phyloP scores from a whole-genome alignment of 2,888 invertebrate species.

The Andrena bucephala region DNA sequence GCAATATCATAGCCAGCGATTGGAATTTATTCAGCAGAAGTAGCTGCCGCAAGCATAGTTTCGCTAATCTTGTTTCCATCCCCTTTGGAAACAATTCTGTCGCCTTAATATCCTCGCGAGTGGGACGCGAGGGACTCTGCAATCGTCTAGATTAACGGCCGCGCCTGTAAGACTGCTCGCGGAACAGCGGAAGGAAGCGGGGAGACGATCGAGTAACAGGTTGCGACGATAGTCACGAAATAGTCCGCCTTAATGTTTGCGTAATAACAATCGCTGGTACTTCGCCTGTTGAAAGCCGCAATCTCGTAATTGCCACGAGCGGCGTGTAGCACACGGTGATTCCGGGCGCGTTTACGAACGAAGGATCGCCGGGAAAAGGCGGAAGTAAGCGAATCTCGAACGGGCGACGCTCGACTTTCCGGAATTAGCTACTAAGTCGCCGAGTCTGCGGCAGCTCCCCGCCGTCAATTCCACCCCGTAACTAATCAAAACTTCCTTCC shows the following conservation, averaged over 20 bases:
- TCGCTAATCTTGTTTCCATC: background rate
- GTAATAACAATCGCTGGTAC: conserved; percentile 74
- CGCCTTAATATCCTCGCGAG: conserved; percentile 20
- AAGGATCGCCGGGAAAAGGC: conserved; percentile 29
- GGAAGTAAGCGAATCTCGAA: conserved; percentile 72
- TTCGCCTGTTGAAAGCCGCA: conserved; percentile 70
- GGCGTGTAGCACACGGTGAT: conserved; percentile 36
- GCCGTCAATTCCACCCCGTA: conserved; percentile 75
- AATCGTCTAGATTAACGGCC: conserved; percentile 45
- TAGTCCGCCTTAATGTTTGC: conserved; percentile 63
- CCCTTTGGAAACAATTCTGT: conserved; percentile 33
- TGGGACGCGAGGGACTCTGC: conserved; percentile 19
- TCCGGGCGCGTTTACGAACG: conserved; percentile 1
- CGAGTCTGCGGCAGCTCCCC: conserved; percentile 57
- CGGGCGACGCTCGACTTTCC: conserved; percentile 67
- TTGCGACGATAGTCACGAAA: conserved; percentile 67
- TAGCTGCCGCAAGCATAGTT: background rate
- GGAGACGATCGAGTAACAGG: conserved; percentile 64
- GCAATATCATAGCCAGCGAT: conserved; percentile 5
- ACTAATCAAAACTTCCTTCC: conserved; percentile 79
- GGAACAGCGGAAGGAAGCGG: conserved; percentile 24
- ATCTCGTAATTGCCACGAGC: conserved; percentile 73
- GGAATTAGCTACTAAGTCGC: conserved; percentile 71
- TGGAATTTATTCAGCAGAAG: background rate
- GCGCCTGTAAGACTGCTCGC: background rate